Evolutionary conservation across 2,888 invertebrate species (phyloP).

Genomic region (Atethmia centrago): DNA sequence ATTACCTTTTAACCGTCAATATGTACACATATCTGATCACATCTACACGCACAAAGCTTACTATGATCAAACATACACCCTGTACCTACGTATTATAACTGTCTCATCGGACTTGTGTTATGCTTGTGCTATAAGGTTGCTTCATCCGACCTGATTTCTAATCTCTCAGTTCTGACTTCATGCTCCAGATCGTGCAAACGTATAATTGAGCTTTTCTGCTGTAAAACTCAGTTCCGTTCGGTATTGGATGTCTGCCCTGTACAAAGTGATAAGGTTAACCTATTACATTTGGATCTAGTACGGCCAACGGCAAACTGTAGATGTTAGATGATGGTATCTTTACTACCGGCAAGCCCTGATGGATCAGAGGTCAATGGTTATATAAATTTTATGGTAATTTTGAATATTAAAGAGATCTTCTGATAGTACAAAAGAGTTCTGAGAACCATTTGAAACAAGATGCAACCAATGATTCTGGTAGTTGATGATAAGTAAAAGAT

Average conservation of each 20-base stretch:
- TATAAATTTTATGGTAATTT: slow-evolving; percentile 46
- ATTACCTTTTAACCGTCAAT: too few relatives aligned
- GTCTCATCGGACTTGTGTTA: slow-evolving; percentile 5
- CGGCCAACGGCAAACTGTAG: slow-evolving; percentile 58
- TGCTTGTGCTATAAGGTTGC: slow-evolving; percentile 22
- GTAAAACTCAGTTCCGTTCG: slow-evolving; percentile 28
- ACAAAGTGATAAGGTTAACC: slow-evolving; percentile 43
- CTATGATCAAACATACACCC: not conserved
- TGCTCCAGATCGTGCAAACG: slow-evolving; percentile 48
- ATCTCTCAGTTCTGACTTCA: slow-evolving; percentile 37
- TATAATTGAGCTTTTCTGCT: slow-evolving; percentile 50
- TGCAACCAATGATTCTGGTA: not conserved
- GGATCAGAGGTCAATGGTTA: slow-evolving; percentile 48
- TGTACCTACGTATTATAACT: not conserved
- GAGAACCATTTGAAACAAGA: slow-evolving; percentile 14
- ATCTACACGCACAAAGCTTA: not conserved
- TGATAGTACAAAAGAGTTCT: slow-evolving; percentile 27
- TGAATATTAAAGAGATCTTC: slow-evolving; percentile 32
- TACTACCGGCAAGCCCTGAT: slow-evolving; percentile 45
- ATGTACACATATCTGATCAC: too few relatives aligned
- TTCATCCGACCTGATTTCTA: slow-evolving; percentile 27
- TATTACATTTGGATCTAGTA: slow-evolving; percentile 53
- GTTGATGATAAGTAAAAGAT: slow-evolving; percentile 1
- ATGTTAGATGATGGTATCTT: slow-evolving; percentile 54
- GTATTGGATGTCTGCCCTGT: slow-evolving; percentile 26